Base-by-base conservation (phyloP, 2,113 vertebrate genomes). In the Scomber scombrus region DNA sequence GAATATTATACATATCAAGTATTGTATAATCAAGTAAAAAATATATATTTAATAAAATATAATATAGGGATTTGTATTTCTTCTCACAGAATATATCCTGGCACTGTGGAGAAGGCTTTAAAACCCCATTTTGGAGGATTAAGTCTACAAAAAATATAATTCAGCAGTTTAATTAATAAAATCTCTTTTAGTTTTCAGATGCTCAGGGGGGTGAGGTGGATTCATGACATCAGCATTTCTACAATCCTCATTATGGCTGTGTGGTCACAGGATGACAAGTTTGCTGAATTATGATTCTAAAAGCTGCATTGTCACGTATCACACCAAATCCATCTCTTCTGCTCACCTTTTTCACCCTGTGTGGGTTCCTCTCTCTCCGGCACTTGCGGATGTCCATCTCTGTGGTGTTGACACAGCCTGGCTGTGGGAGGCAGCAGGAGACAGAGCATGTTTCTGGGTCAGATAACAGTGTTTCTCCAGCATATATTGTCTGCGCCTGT, bases 371-470 rank as follows among this genome's bases (percentile, higher is more conserved):
- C 95, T 98, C 96, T 81, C 97, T 95, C 18, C 97, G 96, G 78
- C 97, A 99, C 92, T 99, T 99, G 91, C 97, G 96, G 85, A 99
- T 99, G 87, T 99, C 97, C 97, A 99, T 99, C 94, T 99, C 97
- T 11, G 97, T 99, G 86, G 97, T 99, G 92, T 98, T 99, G 91
- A 99, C 97, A 85, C 97, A 99, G 81, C 97, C 97, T 14, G 97
- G 97, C 97, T 99, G 93, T 92, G 73, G 81, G 73, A 86, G 68
- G 80, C n/a, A 74, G 76, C 71, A 49, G 71, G 23, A 84, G 58
- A 80, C 61, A 88, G 50, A 57, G 60, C 15, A 19, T 78, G 75
- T 78, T 80, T 89, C 64, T 68, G 56, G 75, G 60, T 91, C 87
- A 88, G 86, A 83, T 78, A 55, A 74, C 49, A 49, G 21, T 64